A percentile compares a stretch with the other conserved stretches of the same genome.
These are phyloP conservation scores for Limnephilus marmoratus DNA, from an alignment of 2,888 invertebrate genomes.

Conservation along the genomic window DNA sequence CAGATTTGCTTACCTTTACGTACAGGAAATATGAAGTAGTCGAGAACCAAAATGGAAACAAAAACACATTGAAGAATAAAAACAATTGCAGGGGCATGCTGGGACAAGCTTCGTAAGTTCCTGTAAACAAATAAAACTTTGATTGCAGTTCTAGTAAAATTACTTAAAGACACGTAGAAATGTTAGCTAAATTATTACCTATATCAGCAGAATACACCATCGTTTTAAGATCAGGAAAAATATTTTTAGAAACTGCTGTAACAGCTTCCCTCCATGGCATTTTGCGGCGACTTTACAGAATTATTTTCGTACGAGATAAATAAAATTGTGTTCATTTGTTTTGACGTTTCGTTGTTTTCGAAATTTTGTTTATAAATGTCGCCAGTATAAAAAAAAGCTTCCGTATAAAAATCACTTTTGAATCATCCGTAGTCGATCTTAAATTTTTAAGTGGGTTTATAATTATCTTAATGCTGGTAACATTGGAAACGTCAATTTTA, in stretches of 20 bases:
- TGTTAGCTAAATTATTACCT: slow-evolving; percentile 43
- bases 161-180: neutral
- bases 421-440: neutral
- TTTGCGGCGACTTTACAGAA: slow-evolving; percentile 1
- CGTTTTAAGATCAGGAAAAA: slow-evolving; percentile 74
- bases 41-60: slow-evolving; percentile 85
- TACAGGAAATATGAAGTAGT: slow-evolving; percentile 79
- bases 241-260: slow-evolving; percentile 72
- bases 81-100: slow-evolving; percentile 87
- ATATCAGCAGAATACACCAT: slow-evolving; percentile 65
- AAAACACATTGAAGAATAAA: slow-evolving; percentile 88
- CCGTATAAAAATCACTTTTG: neutral
- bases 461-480: neutral
- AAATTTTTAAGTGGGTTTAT: neutral
- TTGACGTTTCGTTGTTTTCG: neutral
- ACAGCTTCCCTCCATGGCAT: slow-evolving; percentile 73
- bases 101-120: slow-evolving; percentile 69
- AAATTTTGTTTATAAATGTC: slow-evolving; percentile 13
- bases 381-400: neutral
- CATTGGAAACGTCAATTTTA: slow-evolving; percentile 4
- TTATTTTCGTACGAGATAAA: neutral
- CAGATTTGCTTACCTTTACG: slow-evolving; percentile 79
- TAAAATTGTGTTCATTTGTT: neutral
- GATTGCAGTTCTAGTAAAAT: slow-evolving; percentile 6
- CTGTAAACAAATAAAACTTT: slow-evolving; percentile 70